A percentile compares a stretch with the other conserved stretches of the same genome.
These are phyloP conservation scores for Romanogobio albipinnatus DNA, from an alignment of 2,113 vertebrate species.

Conservation along the genomic window DNA sequence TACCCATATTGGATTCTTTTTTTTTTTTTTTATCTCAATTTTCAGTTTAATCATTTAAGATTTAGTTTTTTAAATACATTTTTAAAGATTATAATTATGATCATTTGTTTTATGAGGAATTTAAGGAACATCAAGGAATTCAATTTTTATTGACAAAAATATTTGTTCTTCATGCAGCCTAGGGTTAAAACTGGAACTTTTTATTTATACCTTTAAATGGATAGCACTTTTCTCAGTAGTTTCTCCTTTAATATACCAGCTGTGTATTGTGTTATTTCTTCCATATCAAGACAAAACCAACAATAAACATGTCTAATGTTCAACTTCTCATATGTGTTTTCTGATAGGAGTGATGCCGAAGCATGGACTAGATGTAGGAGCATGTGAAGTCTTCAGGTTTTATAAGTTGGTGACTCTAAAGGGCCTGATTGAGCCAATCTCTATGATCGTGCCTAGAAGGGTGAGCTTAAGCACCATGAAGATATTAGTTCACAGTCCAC, in stretches of 20 bases:
- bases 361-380: slow-evolving; percentile 90
- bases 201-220: neutral
- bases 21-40: neutral
- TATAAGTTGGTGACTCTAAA: slow-evolving; percentile 97
- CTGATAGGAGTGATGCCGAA: slow-evolving; percentile 95
- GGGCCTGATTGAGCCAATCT: slow-evolving; percentile 94
- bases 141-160: neutral
- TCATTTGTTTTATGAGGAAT: neutral
- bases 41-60: neutral
- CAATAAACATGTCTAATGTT: neutral
- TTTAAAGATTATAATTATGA: no score
- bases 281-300: neutral
- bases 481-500: neutral
- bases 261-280: neutral
- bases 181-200: neutral
- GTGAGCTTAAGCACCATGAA: slow-evolving; percentile 75
- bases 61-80: no score
- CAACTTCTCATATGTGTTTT: slow-evolving; percentile 24
- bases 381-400: slow-evolving; percentile 95
- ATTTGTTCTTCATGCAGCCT: neutral
- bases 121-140: neutral
- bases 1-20: neutral
- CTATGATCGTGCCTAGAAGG: slow-evolving; percentile 97
- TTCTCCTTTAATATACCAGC: neutral
- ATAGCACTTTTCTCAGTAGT: neutral